Evolutionary conservation across 2,797 vertebrate genomes (phyloP), one percentile per base, ranked within the genome.

Genomic region (Phalanger gymnotis): DNA sequence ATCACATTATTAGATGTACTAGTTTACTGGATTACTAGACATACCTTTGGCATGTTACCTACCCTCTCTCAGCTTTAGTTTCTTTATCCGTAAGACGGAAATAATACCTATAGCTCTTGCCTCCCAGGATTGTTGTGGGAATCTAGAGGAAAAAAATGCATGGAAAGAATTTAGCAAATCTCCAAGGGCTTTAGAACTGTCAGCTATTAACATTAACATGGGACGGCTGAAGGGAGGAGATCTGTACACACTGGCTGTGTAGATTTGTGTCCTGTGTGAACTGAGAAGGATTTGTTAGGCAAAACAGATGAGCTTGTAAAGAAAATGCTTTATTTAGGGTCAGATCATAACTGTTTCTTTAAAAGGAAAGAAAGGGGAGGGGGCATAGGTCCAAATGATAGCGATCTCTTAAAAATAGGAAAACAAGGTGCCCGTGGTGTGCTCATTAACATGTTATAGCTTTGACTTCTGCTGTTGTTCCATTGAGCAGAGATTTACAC

Each of bases 331-430:
- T 93, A 54, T 73, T 16, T 53, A 54, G 61, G n/a, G 51, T 95
- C 40, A 87, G 40, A 16, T 27, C 57, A 12, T 14, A 81, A 2
- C 90, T 95, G 47, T 55, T 95, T 91, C 51, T 94, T 66, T 51
- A 13, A 2, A 12, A 28, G 58, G 6, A 91, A 54, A 91, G 27
- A 91, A 92, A 91, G 7, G 28, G 22, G 53, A 11, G 28, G 22
- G 53, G 10, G 7, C 51, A 87, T 87, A 87, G 22, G 40, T 25
- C 3, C 22, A 4, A 47, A 87, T 87, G 73, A 47, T 47, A 87
- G 22, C 27, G n/a, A 93, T 92, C 90, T 56, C 89, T 40, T 61
- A 91, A 28, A 95, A 89, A 90, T 4, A 92, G 40, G 40, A 96
- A 96, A 87, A 61, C 54, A 73, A 57, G 52, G 31, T 89, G 5